Percentiles rank a stretch among this genome's conserved stretches.
These are phyloP conservation scores for Cyaniris semiargus DNA, from an alignment of 2,888 invertebrate genomes.

Conservation along the genomic window DNA sequence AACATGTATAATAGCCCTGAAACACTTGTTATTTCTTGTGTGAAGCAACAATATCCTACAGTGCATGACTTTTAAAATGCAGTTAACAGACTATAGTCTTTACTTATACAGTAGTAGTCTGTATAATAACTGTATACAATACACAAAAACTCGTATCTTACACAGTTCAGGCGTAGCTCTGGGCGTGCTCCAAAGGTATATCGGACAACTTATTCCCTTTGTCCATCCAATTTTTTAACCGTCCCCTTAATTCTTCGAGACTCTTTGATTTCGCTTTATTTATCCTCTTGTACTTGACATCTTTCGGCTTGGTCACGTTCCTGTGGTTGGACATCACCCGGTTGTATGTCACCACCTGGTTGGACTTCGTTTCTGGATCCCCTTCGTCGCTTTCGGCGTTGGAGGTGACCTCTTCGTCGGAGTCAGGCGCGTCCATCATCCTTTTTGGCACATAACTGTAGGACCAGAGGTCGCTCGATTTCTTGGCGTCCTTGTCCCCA, in stretches of 20 bases:
- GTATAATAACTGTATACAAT: no score
- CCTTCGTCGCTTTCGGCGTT: constrained; percentile 69
- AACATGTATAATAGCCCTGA: neutral
- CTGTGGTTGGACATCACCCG: constrained; percentile 94
- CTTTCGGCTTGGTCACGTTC: constrained; percentile 94
- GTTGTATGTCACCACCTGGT: constrained; percentile 88
- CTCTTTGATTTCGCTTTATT: constrained; percentile 95
- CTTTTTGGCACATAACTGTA: constrained; percentile 78
- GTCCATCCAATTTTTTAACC: constrained; percentile 92
- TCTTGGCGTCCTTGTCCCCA: constrained; percentile 64
- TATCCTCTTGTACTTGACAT: constrained; percentile 94
- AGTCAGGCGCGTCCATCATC: constrained; percentile 68
- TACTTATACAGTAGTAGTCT: neutral
- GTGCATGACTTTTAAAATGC: constrained; percentile 23
- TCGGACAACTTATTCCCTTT: constrained; percentile 86
- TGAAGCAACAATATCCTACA: neutral
- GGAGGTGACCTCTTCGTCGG: constrained; percentile 70
- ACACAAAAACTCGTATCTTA: neutral
- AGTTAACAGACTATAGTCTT: neutral
- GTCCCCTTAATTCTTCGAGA: constrained; percentile 89
- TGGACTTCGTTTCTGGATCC: constrained; percentile 64
- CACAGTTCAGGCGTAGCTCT: constrained; percentile 79
- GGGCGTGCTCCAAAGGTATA: constrained; percentile 84
- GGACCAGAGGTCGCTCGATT: constrained; percentile 64
- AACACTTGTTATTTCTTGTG: neutral